Percentiles rank a stretch among this genome's conserved stretches.
Evolutionary conservation across 2,888 invertebrate genomes (phyloP).

Genomic region (Lymantria dispar): DNA sequence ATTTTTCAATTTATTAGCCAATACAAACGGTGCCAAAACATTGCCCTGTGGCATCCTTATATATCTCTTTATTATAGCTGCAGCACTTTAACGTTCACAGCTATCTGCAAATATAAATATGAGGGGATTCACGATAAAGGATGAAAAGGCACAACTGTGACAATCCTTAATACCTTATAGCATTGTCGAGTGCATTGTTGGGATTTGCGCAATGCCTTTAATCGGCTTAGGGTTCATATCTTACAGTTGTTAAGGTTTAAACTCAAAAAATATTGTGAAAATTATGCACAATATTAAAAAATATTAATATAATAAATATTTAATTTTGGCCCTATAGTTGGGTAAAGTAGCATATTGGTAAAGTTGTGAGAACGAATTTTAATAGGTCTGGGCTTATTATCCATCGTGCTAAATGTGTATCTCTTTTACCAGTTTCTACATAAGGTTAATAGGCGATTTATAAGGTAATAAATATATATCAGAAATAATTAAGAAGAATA

Average conservation of each 20-base stretch:
- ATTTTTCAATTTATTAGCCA: too few species aligned
- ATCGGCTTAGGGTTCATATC: neutral
- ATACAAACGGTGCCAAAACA: neutral
- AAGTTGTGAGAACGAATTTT: too few species aligned
- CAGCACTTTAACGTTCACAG: constrained; percentile 19
- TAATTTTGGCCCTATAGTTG: too few species aligned
- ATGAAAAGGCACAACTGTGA: constrained; percentile 1
- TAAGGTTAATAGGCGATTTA: too few species aligned
- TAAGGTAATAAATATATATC: too few species aligned
- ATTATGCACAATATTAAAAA: neutral
- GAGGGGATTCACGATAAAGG: constrained; percentile 10
- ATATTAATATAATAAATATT: too few species aligned
- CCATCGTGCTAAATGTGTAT: too few species aligned
- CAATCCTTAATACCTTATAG: constrained; percentile 14
- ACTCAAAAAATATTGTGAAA: neutral
- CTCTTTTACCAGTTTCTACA: too few species aligned
- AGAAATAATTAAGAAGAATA: too few species aligned
- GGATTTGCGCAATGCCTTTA: neutral
- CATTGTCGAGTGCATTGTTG: constrained; percentile 11
- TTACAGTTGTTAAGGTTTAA: neutral
- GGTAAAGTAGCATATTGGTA: too few species aligned
- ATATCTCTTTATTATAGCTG: constrained; percentile 13
- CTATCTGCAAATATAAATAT: constrained; percentile 29
- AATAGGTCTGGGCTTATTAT: too few species aligned
- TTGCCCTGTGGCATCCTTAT: constrained; percentile 15